These are phyloP conservation scores for Calidris pygmaea DNA, from an alignment of 2,113 vertebrate genomes.

Conservation along the genomic window DNA sequence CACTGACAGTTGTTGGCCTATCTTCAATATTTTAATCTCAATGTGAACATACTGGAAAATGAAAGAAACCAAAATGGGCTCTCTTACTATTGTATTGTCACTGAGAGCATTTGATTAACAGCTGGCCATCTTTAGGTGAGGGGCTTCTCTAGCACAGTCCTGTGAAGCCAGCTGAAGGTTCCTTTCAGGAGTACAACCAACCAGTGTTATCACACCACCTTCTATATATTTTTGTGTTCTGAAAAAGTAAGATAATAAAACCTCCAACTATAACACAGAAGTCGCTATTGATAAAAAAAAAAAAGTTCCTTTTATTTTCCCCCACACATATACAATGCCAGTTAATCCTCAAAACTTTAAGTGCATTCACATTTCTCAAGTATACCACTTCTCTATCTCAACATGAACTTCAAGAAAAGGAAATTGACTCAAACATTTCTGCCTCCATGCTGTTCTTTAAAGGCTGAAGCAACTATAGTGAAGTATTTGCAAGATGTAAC, in stretches of 20 bases:
- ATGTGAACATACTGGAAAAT: neutral
- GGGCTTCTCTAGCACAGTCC: neutral
- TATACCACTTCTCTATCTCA: neutral
- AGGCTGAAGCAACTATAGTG: neutral
- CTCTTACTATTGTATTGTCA: neutral
- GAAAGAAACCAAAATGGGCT: neutral
- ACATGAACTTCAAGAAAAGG: neutral
- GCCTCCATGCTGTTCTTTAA: neutral
- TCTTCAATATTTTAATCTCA: slow-evolving; percentile 32
- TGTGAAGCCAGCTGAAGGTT: neutral
- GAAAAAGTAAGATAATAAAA: neutral
- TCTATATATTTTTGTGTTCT: neutral
- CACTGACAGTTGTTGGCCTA: slow-evolving; percentile 21
- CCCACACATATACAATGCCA: neutral
- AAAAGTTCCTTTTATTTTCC: neutral
- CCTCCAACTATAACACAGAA: neutral
- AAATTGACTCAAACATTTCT: neutral
- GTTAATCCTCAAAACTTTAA: neutral
- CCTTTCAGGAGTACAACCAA: neutral
- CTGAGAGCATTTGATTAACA: neutral
- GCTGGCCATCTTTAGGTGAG: neutral
- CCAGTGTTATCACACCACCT: neutral
- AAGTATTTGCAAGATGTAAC: neutral
- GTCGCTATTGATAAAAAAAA: neutral
- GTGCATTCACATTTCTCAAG: neutral